Conservation (phyloP, 2,888 invertebrate species). For the Empis stercorea region DNA sequence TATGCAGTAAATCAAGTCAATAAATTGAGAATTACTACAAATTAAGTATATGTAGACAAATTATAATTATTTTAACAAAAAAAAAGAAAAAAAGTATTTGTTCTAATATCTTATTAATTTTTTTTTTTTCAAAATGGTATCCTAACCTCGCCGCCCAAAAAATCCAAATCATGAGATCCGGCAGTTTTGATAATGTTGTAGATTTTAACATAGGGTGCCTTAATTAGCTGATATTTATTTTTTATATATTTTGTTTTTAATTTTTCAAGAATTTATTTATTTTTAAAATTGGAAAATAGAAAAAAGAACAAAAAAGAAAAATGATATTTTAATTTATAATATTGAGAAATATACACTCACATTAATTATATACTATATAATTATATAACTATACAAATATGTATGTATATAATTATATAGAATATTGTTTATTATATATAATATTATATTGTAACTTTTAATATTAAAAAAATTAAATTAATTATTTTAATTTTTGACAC, state of each 20-base stretch:
- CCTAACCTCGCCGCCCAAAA: slow-evolving; percentile 41
- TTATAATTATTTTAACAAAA: neutral
- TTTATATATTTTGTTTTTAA: too few relatives aligned
- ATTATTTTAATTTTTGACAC: slow-evolving; percentile 25
- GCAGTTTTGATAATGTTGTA: slow-evolving; percentile 92
- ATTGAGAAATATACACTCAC: neutral
- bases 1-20: too few relatives aligned
- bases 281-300: slow-evolving; percentile 14
- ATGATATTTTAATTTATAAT: neutral
- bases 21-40: too few relatives aligned
- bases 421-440: too few relatives aligned
- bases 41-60: too few relatives aligned
- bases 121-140: slow-evolving; percentile 18
- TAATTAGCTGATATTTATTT: slow-evolving; percentile 60
- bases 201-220: slow-evolving; percentile 93
- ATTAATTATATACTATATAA: too few relatives aligned
- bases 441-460: too few relatives aligned
- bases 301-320: neutral
- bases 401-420: too few relatives aligned
- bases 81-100: neutral
- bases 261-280: slow-evolving; percentile 4
- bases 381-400: too few relatives aligned
- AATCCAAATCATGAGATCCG: slow-evolving; percentile 57
- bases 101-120: neutral
- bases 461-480: too few relatives aligned